phyloP scores from a whole-genome alignment of 2,797 vertebrate genomes.

The Pogonophryne albipinna region DNA sequence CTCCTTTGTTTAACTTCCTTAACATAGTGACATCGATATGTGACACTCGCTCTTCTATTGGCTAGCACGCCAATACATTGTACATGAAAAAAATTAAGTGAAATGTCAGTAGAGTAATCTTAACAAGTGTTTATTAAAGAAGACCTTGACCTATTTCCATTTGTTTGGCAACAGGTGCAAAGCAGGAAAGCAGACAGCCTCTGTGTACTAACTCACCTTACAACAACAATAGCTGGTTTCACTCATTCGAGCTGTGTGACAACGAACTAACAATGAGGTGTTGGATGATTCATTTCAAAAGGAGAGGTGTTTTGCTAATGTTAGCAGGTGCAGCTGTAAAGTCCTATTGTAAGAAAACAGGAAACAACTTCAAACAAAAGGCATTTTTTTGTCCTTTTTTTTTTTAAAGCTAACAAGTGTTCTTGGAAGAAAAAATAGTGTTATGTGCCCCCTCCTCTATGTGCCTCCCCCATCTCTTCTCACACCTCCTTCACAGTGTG shows the following conservation, averaged over 20 bases:
- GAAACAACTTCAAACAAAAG: conserved; percentile 35
- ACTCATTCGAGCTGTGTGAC: conserved; percentile 21
- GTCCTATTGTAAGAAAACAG: conserved; percentile 43
- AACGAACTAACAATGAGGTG: not conserved
- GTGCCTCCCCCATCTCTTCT: conserved; percentile 39
- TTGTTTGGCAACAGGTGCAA: not conserved
- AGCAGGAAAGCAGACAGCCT: not conserved
- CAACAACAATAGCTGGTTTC: conserved; percentile 8
- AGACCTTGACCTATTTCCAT: not conserved
- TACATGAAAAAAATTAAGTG: too few relatives aligned
- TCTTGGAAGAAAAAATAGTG: conserved; percentile 42
- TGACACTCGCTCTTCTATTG: too few relatives aligned
- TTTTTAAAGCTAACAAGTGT: conserved; percentile 49
- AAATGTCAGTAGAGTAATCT: not conserved
- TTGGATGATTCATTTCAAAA: too few relatives aligned
- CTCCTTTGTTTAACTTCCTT: too few relatives aligned
- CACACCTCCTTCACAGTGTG: conserved; percentile 56
- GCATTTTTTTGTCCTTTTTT: conserved; percentile 8
- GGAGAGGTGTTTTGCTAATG: conserved; percentile 11
- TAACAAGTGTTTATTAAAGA: not conserved
- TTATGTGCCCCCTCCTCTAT: conserved; percentile 34
- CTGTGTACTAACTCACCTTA: not conserved
- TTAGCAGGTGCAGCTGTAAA: conserved; percentile 36
- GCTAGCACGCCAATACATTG: too few relatives aligned
- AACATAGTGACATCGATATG: too few relatives aligned